A percentile compares a stretch with the other conserved stretches of the same genome.
These are phyloP conservation scores for Halesus radiatus DNA, from an alignment of 1,140 invertebrate species.

Conservation along the genomic window DNA sequence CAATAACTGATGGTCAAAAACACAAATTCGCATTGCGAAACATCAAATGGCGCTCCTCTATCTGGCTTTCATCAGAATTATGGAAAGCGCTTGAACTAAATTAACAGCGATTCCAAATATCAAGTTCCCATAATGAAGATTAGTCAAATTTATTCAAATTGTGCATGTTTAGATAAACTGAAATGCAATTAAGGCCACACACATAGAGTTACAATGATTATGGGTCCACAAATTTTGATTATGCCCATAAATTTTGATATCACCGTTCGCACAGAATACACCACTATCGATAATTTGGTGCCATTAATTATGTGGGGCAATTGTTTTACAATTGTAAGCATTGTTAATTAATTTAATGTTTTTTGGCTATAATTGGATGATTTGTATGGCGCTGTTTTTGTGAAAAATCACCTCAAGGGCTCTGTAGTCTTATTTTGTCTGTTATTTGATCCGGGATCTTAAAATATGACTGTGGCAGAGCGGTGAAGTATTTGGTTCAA, in stretches of 20 bases:
- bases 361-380: no score
- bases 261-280: background rate
- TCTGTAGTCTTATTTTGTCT: no score
- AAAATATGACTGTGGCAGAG: no score
- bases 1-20: background rate
- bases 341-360: no score
- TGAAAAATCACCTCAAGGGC: no score
- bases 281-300: no score
- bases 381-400: no score
- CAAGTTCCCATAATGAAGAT: background rate
- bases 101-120: background rate
- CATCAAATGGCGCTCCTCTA: background rate
- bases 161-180: conserved; percentile 1
- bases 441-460: no score
- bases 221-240: background rate
- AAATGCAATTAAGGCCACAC: conserved; percentile 6
- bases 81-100: background rate
- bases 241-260: background rate
- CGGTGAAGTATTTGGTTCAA: no score
- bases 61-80: background rate
- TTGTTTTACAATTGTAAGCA: no score
- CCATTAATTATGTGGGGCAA: no score
- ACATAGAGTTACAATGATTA: background rate
- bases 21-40: background rate
- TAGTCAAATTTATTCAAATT: conserved; percentile 24